These are phyloP conservation scores for Enteromius fasciolatus DNA, from an alignment of 2,797 vertebrate genomes.

Conservation along the genomic window DNA sequence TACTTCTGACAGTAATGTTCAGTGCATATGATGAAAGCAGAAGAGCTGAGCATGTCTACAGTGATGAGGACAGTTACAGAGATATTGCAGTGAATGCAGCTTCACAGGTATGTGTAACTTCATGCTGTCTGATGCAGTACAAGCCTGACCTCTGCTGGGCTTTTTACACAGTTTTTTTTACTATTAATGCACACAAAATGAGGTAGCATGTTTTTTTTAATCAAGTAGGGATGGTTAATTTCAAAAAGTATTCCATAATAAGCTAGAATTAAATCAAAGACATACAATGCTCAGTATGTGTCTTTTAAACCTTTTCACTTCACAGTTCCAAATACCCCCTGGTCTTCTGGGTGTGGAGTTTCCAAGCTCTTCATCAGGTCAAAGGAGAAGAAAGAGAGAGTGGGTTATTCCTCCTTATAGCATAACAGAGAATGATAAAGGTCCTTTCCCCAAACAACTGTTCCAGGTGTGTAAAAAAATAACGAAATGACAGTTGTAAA, in stretches of 20 bases:
- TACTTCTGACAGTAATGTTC: neutral
- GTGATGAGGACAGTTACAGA: slow-evolving; percentile 26
- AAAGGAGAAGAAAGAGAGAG: slow-evolving; percentile 71
- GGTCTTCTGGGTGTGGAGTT: slow-evolving; percentile 61
- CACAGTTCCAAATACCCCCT: slow-evolving; percentile 28
- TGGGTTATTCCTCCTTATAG: slow-evolving; percentile 72
- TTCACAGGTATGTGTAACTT: slow-evolving; percentile 53
- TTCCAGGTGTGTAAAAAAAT: slow-evolving; percentile 60
- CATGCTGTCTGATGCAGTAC: neutral
- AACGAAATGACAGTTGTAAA: neutral
- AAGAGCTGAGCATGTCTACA: neutral
- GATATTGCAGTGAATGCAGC: neutral
- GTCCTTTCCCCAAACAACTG: slow-evolving; percentile 62
- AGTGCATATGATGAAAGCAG: neutral
- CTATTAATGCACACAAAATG: neutral
- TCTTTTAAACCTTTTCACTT: neutral
- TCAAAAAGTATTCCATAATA: neutral
- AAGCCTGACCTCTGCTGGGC: slow-evolving; percentile 53
- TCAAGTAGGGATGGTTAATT: neutral
- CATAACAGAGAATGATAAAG: slow-evolving; percentile 60
- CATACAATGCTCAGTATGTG: neutral
- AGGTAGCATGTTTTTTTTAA: neutral
- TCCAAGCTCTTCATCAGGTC: slow-evolving; percentile 54
- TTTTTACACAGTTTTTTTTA: neutral
- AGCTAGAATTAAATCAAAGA: neutral